A percentile compares a stretch with the other conserved stretches of the same genome.
Evolutionary conservation across 1,140 invertebrate species (phyloP).

Genomic region (Aleiodes sp.): DNA sequence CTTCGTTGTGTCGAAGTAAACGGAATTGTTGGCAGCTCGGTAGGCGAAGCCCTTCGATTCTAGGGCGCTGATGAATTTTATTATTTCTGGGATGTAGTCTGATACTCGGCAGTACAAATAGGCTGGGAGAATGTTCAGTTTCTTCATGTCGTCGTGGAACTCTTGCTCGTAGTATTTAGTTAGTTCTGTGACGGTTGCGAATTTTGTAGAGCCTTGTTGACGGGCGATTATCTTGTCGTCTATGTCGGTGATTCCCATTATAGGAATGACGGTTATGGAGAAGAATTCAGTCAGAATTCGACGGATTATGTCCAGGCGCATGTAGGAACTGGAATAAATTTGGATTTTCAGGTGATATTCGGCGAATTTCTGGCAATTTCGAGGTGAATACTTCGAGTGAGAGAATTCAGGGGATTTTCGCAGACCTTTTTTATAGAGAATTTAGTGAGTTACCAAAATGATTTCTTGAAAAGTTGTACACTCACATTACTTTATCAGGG

Average conservation of each 20-base stretch:
- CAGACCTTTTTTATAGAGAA: too few relatives aligned
- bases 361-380: too few relatives aligned
- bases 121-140: conserved; percentile 77
- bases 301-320: conserved; percentile 87
- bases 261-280: conserved; percentile 79
- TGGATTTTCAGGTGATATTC: too few relatives aligned
- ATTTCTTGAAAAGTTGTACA: too few relatives aligned
- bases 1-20: conserved; percentile 83
- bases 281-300: conserved; percentile 82
- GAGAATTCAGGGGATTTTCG: too few relatives aligned
- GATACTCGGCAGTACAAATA: conserved; percentile 79
- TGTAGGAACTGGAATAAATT: conserved; percentile 75
- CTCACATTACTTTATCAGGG: too few relatives aligned
- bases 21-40: conserved; percentile 68
- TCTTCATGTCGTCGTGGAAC: conserved; percentile 83
- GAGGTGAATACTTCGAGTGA: too few relatives aligned
- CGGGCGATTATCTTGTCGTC: conserved; percentile 94
- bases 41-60: conserved; percentile 76
- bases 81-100: conserved; percentile 81
- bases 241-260: conserved; percentile 94
- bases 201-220: conserved; percentile 68
- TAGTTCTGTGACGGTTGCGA: conserved; percentile 65
- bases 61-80: conserved; percentile 78
- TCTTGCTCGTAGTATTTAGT: conserved; percentile 80
- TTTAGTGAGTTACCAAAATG: too few relatives aligned